Base-by-base conservation (phyloP, 2,797 vertebrate genomes). In the Danio choprae region DNA sequence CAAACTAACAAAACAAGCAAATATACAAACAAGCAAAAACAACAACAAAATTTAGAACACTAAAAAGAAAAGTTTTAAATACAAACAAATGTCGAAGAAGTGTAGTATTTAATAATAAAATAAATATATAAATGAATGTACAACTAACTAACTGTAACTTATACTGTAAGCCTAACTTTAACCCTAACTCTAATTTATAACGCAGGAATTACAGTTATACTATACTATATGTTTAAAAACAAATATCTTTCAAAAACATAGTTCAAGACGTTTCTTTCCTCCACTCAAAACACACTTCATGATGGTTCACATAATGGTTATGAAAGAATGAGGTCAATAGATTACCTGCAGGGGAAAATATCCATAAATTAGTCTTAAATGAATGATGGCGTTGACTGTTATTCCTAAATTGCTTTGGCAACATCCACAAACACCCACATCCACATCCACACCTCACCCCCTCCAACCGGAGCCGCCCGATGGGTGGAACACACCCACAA, bases 361-460 rank as follows among this genome's bases (percentile, higher is more conserved):
- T 72, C 60, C 64, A 76, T 86, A 86, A 84, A 81, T 84, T 62
- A 81, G 20, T 2, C n/a, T 46, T 64, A 74, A 80, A 77, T 81
- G 59, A 82, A 74, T 41, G 68, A 60, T 65, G 59, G 36, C 71
- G 72, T 79, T 46, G 38, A 50, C 38, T 65, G 18, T 77, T 43
- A 68, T 63, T 76, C 18, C 67, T 74, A 82, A 78, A 78, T 82
- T 74, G 53, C 48, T 74, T 82, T 74, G 75, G 77, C 53, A 74
- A 78, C 16, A 64, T 46, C 48, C 50, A 63, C 7, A 18, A 43
- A 63, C 68, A 79, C 22, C 50, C 41, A 20, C 18, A 68, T 1
- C 4, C 71, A 56, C 41, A 46, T 41, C 9, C 77, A 29, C 60
- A 2, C n/a, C 40, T 16, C 56, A 43, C 48, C 46, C 50, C 8